phyloP scores from a whole-genome alignment of 2,888 invertebrate species.

The Watsonalla binaria region DNA sequence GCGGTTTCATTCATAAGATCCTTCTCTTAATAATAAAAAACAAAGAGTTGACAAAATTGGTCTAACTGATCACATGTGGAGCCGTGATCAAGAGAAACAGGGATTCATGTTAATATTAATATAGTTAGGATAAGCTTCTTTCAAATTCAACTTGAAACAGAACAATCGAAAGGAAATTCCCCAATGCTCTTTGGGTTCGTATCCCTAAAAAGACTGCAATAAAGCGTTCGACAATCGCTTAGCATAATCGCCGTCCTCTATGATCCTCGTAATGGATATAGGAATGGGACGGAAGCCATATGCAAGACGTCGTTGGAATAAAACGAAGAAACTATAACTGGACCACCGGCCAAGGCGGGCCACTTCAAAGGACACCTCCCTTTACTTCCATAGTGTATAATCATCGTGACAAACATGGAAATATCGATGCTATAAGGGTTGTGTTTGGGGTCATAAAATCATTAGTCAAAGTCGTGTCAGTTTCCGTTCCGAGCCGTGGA shows the following conservation, averaged over 20 bases:
- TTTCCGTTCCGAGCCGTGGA: background rate
- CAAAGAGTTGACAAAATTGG: too few relatives aligned
- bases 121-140: too few relatives aligned
- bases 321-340: constrained; percentile 54
- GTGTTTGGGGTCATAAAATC: constrained; percentile 33
- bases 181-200: too few relatives aligned
- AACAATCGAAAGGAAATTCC: constrained; percentile 5
- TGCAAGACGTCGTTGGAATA: constrained; percentile 43
- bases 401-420: constrained; percentile 55
- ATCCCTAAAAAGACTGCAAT: constrained; percentile 30
- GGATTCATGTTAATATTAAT: too few relatives aligned
- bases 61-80: too few relatives aligned
- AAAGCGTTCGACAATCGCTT: constrained; percentile 41
- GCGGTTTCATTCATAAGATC: too few relatives aligned
- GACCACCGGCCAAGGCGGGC: constrained; percentile 68
- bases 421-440: constrained; percentile 39
- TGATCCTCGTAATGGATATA: constrained; percentile 54
- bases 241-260: constrained; percentile 39
- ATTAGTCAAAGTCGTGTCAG: constrained; percentile 45
- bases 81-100: too few relatives aligned
- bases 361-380: constrained; percentile 57
- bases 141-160: background rate
- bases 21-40: too few relatives aligned
- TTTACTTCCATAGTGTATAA: constrained; percentile 40
- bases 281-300: constrained; percentile 61